Conservation (phyloP, 2,797 vertebrate species). For the Mastacembelus armatus region DNA sequence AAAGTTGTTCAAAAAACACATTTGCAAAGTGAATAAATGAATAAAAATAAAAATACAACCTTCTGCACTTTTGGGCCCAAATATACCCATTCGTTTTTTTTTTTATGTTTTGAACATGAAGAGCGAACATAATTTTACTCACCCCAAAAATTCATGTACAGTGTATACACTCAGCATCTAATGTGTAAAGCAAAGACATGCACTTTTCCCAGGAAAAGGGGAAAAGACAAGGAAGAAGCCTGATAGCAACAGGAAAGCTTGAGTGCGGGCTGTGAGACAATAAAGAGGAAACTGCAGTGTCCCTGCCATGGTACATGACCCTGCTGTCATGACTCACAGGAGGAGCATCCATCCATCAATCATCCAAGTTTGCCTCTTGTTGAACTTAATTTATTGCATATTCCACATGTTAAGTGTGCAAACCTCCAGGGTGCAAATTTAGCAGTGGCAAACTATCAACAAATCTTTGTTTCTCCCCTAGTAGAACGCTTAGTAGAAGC, state of each 20-base stretch:
- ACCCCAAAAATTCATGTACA: slow-evolving; percentile 5
- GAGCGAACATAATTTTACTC: background rate
- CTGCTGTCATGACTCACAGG: slow-evolving; percentile 68
- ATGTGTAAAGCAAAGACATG: background rate
- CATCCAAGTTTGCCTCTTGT: slow-evolving; percentile 60
- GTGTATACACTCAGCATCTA: background rate
- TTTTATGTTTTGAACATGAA: too few relatives aligned
- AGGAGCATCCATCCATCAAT: slow-evolving; percentile 60
- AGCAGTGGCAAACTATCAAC: slow-evolving; percentile 69
- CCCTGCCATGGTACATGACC: slow-evolving; percentile 56
- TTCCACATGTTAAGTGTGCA: slow-evolving; percentile 72
- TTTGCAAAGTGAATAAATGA: too few relatives aligned
- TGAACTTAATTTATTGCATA: slow-evolving; percentile 75
- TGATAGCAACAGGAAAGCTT: slow-evolving; percentile 65
- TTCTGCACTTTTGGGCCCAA: too few relatives aligned
- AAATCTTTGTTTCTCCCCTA: slow-evolving; percentile 78
- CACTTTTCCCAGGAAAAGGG: slow-evolving; percentile 25
- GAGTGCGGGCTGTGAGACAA: slow-evolving; percentile 50
- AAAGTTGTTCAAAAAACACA: too few relatives aligned
- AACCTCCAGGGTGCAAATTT: slow-evolving; percentile 73
- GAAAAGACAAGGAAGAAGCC: slow-evolving; percentile 28
- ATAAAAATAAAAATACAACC: too few relatives aligned
- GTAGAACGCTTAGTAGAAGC: slow-evolving; percentile 67
- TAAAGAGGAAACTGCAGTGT: slow-evolving; percentile 62
- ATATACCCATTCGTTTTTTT: too few relatives aligned